Base-by-base conservation (phyloP, 2,888 invertebrate genomes). In the Sinotaia quadrata region DNA sequence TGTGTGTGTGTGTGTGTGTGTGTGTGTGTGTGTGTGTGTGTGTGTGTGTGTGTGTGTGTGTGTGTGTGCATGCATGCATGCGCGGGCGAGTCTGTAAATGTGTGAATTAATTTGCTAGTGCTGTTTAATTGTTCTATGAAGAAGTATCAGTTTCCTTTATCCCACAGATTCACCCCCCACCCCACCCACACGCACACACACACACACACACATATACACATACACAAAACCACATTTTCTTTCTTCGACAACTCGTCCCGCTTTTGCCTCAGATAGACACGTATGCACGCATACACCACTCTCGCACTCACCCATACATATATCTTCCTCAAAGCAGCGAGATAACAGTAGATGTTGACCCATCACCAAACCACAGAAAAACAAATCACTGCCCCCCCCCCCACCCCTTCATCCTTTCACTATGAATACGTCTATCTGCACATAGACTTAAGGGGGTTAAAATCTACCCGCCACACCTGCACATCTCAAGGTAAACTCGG, bases 201-300 rank as follows among this genome's bases (percentile, higher is more conserved):
- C 51, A 60, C 58, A 44, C 51, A 47, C 31, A 67, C 37, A 36
- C 49, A 52, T 36, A 51, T n/a, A n/a, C n/a, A n/a, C n/a, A n/a
- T n/a, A n/a, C n/a, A n/a, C n/a, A n/a, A n/a, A n/a, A n/a, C n/a
- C n/a, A n/a, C n/a, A n/a, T n/a, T n/a, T n/a, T n/a, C n/a, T n/a
- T n/a, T n/a, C n/a, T n/a, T n/a, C n/a, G n/a, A n/a, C n/a, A n/a
- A n/a, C n/a, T n/a, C n/a, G n/a, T n/a, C n/a, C n/a, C n/a, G n/a
- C n/a, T n/a, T n/a, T n/a, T n/a, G n/a, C n/a, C n/a, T n/a, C n/a
- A n/a, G n/a, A n/a, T n/a, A n/a, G n/a, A n/a, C 47, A 10, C 10
- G 5, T 31, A 54, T 31, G 5, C 54, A 8, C 54, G 31, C 54
- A 8, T 8, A 24, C 54, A 54, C 4, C 54, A 8, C 54, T 15